phyloP scores from a whole-genome alignment of 2,888 invertebrate genomes.

The Phytoseiulus persimilis region DNA sequence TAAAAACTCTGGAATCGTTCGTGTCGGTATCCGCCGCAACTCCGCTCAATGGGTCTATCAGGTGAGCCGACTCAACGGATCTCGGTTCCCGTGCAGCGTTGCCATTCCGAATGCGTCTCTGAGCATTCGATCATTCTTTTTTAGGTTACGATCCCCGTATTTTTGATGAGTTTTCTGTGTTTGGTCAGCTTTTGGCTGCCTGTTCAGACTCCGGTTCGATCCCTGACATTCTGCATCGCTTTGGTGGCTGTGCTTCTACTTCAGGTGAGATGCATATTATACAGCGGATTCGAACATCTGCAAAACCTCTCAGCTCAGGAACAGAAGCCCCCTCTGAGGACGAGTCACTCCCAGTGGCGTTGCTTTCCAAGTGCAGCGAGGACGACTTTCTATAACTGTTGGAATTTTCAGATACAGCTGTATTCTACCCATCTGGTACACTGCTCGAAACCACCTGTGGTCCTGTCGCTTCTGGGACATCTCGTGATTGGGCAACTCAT shows the following conservation, averaged over 20 bases:
- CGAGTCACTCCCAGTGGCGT: no score
- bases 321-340: no score
- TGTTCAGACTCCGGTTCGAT: neutral
- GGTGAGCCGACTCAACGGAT: neutral
- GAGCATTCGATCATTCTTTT: neutral
- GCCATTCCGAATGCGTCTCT: neutral
- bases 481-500: neutral
- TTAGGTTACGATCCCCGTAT: neutral
- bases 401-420: constrained; percentile 6
- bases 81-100: no score
- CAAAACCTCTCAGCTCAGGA: no score
- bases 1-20: neutral
- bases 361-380: no score
- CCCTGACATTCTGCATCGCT: neutral
- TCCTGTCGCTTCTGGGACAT: constrained; percentile 7
- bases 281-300: no score
- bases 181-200: neutral
- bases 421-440: neutral
- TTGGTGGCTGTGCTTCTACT: neutral
- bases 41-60: neutral
- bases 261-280: neutral
- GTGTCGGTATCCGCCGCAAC: neutral
- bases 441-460: constrained; percentile 16
- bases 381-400: no score
- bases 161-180: neutral